These are phyloP conservation scores for Scyliorhinus canicula DNA, from an alignment of 2,797 vertebrate species.

Conservation along the genomic window DNA sequence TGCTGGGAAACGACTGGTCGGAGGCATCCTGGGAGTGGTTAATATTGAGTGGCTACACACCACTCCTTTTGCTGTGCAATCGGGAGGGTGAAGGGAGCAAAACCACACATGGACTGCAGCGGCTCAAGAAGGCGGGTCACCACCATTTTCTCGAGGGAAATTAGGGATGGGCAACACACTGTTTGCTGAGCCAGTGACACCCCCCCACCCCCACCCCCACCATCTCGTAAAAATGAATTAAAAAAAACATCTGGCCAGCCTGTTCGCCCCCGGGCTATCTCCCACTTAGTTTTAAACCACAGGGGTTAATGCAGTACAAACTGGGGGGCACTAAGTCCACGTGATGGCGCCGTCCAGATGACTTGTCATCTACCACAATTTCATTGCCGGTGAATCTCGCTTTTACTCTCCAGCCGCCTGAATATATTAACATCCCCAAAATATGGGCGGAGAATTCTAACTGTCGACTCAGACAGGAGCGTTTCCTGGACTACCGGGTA, in stretches of 20 bases:
- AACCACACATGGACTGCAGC: no score
- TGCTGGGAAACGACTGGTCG: background rate
- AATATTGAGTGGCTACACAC: background rate
- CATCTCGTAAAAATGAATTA: no score
- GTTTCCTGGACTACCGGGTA: slow-evolving; percentile 26
- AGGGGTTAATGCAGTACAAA: background rate
- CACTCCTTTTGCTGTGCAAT: background rate
- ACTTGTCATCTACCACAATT: background rate
- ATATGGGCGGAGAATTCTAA: background rate
- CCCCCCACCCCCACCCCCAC: no score
- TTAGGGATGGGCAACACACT: no score
- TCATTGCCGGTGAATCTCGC: background rate
- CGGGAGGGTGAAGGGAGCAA: no score
- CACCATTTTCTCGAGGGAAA: no score
- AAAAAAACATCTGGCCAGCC: background rate
- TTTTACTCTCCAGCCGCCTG: background rate
- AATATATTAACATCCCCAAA: background rate
- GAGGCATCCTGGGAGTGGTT: background rate
- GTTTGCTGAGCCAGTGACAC: no score
- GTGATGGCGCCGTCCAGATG: background rate
- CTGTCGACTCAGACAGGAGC: background rate
- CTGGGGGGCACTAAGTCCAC: background rate
- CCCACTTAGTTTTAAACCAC: slow-evolving; percentile 1
- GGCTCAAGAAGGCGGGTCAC: no score
- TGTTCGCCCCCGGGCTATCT: background rate